Evolutionary conservation across 2,888 invertebrate species (phyloP).

Genomic region (Epirrhoe tristata): DNA sequence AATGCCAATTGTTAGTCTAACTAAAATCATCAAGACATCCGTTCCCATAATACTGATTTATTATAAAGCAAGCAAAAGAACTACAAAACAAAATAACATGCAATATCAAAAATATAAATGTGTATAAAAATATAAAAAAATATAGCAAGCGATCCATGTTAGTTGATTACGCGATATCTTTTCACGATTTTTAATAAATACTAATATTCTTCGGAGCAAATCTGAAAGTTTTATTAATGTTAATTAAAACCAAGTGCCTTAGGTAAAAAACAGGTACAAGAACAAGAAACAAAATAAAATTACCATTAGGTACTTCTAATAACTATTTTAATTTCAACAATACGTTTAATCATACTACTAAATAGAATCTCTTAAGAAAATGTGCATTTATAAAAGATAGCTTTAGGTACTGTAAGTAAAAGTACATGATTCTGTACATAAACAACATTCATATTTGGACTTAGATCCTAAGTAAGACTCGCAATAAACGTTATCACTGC

Average conservation of each 20-base stretch:
- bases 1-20: conserved; percentile 7
- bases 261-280: conserved; percentile 35
- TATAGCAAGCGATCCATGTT: conserved; percentile 36
- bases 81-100: conserved; percentile 43
- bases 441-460: conserved; percentile 50
- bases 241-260: conserved; percentile 21
- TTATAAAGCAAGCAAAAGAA: conserved; percentile 41
- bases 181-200: conserved; percentile 65
- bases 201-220: conserved; percentile 83
- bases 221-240: conserved; percentile 63
- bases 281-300: conserved; percentile 44
- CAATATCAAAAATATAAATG: conserved; percentile 32
- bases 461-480: conserved; percentile 60
- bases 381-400: conserved; percentile 52
- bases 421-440: conserved; percentile 52
- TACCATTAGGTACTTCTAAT: conserved; percentile 43
- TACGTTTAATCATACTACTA: conserved; percentile 46
- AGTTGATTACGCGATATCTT: conserved; percentile 42
- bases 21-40: conserved; percentile 40
- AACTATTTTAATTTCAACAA: conserved; percentile 58
- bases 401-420: conserved; percentile 36
- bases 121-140: conserved; percentile 26
- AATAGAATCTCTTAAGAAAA: conserved; percentile 50
- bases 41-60: conserved; percentile 36
- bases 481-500: conserved; percentile 70